Evolutionary conservation across 2,888 invertebrate species (phyloP).

Genomic region (Acleris cristana): DNA sequence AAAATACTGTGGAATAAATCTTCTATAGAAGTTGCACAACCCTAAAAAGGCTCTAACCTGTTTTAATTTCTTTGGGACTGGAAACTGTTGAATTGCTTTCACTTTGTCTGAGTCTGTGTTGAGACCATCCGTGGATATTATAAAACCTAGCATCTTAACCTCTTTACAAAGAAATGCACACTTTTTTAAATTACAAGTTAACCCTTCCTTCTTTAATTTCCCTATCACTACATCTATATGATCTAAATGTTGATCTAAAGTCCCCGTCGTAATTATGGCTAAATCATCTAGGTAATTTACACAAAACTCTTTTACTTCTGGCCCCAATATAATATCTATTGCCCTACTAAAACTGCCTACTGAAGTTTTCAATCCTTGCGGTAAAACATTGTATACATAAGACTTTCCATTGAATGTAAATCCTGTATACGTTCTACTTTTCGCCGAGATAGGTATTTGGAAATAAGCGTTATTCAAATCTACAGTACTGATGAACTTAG

Average conservation of each 20-base stretch:
- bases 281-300: constrained; percentile 39
- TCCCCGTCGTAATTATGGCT: constrained; percentile 21
- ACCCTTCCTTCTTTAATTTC: constrained; percentile 9
- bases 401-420: constrained; percentile 37
- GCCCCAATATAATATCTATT: not conserved
- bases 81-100: too few species aligned
- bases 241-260: constrained; percentile 22
- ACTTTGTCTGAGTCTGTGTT: too few species aligned
- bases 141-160: too few species aligned
- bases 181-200: constrained; percentile 38
- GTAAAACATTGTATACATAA: constrained; percentile 33
- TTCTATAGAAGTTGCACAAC: too few species aligned
- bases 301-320: constrained; percentile 33
- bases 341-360: constrained; percentile 36
- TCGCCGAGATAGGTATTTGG: constrained; percentile 35
- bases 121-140: too few species aligned
- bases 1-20: not conserved
- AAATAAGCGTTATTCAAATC: constrained; percentile 43
- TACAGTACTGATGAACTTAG: constrained; percentile 33
- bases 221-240: constrained; percentile 33
- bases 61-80: too few species aligned
- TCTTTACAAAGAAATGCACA: too few species aligned
- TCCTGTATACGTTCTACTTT: constrained; percentile 37
- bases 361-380: constrained; percentile 38
- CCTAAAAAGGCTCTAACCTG: too few species aligned